These are phyloP conservation scores for Homarus gammarus DNA, from an alignment of 2,888 invertebrate genomes.

Conservation along the genomic window DNA sequence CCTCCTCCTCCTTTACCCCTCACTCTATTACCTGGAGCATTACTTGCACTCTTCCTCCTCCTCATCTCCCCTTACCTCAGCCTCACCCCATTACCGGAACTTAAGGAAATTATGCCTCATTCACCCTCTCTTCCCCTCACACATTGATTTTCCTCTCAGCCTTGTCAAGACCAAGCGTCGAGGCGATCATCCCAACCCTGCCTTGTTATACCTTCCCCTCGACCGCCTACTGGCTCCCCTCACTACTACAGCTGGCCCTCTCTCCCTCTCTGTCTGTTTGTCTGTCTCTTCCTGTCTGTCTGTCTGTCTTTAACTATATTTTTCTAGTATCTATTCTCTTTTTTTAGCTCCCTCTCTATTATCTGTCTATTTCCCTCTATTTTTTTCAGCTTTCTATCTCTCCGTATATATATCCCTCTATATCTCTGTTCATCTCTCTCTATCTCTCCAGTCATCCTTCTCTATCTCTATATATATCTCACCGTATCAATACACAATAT, in stretches of 20 bases:
- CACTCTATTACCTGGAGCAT: background rate
- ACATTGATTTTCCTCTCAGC: conserved; percentile 60
- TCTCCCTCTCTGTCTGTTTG: no score
- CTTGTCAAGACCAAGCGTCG: background rate
- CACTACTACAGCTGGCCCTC: background rate
- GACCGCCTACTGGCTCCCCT: background rate
- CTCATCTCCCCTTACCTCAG: conserved; percentile 28
- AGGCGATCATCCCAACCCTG: background rate
- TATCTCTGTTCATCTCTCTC: no score
- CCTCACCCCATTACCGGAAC: conserved; percentile 38
- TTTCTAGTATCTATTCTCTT: no score
- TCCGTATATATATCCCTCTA: background rate
- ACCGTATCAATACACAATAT: no score
- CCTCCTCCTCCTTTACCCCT: background rate
- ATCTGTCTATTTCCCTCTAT: no score
- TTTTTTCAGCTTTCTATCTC: no score
- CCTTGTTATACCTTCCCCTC: no score
- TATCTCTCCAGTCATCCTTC: conserved; percentile 7
- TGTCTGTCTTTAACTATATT: no score
- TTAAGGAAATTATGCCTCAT: conserved; percentile 46
- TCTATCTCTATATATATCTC: background rate
- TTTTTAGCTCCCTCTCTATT: no score
- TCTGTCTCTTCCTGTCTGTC: no score
- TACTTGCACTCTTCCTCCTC: background rate
- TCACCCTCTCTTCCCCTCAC: conserved; percentile 34